These are phyloP conservation scores for Penaeus monodon DNA, from an alignment of 2,888 invertebrate genomes.

Conservation along the genomic window DNA sequence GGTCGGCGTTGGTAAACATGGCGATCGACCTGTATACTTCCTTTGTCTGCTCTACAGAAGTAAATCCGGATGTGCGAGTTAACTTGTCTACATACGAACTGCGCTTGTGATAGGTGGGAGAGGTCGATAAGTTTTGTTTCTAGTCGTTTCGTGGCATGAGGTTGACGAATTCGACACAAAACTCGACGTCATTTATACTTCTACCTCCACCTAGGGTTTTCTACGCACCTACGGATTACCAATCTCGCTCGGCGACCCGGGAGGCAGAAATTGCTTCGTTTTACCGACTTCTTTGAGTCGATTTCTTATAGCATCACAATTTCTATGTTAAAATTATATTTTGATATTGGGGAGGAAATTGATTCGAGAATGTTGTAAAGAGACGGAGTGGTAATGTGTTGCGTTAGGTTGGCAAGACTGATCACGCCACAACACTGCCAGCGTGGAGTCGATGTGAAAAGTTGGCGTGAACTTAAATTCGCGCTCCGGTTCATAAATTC, in stretches of 20 bases:
- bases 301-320: too few species aligned
- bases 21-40: constrained; percentile 1
- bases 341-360: too few species aligned
- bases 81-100: background rate
- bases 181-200: background rate
- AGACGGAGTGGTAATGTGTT: background rate
- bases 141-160: too few species aligned
- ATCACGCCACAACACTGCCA: constrained; percentile 63
- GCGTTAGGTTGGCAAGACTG: constrained; percentile 31
- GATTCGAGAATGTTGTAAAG: too few species aligned
- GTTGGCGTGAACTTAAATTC: background rate
- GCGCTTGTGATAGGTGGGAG: too few species aligned
- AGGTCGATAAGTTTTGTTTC: too few species aligned
- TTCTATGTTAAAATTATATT: too few species aligned
- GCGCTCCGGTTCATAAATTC: background rate
- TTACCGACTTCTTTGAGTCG: background rate
- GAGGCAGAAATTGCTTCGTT: background rate
- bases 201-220: constrained; percentile 32
- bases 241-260: background rate
- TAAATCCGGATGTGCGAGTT: background rate
- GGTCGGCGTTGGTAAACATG: background rate
- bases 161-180: too few species aligned
- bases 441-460: constrained; percentile 47
- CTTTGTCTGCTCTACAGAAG: background rate
- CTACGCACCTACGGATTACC: constrained; percentile 59